phyloP scores from a whole-genome alignment of 23 tunicate species.

The Trididemnum clinides region DNA sequence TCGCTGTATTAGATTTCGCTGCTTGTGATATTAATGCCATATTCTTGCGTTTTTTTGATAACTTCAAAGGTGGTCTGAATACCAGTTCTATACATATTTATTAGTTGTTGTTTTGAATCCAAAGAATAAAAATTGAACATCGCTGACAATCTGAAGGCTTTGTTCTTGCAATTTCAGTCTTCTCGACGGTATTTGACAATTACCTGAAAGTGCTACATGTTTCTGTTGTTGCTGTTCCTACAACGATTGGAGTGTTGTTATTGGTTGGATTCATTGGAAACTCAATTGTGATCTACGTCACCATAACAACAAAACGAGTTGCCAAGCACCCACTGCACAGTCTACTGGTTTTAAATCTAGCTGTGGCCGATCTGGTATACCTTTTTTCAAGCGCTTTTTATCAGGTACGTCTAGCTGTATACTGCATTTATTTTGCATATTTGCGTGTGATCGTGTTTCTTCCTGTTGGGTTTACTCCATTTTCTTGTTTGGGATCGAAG shows the following conservation, averaged over 20 bases:
- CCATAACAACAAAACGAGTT: conserved; percentile 60
- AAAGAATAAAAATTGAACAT: not conserved
- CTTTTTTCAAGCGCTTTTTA: conserved; percentile 57
- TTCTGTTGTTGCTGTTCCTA: not conserved
- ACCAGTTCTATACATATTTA: not conserved
- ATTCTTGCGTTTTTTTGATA: too few relatives aligned
- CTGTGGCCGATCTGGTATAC: conserved; percentile 66
- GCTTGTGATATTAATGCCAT: too few relatives aligned
- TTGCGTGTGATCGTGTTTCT: too few relatives aligned
- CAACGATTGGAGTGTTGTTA: conserved; percentile 30
- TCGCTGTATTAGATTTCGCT: too few relatives aligned
- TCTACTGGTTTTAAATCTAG: conserved; percentile 72
- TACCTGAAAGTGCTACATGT: not conserved
- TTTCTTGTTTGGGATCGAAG: too few relatives aligned
- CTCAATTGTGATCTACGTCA: conserved; percentile 67
- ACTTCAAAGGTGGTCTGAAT: too few relatives aligned
- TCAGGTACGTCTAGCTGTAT: conserved; percentile 46
- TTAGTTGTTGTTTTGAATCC: not conserved
- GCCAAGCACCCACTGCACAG: conserved; percentile 86
- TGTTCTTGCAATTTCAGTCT: too few relatives aligned
- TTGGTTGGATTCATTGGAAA: conserved; percentile 68
- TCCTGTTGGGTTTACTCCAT: too few relatives aligned
- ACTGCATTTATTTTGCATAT: too few relatives aligned
- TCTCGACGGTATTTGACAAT: too few relatives aligned
- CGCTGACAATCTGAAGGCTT: too few relatives aligned